Evolutionary conservation across 2,888 invertebrate genomes (phyloP).

Genomic region (Mesorhabditis belari): DNA sequence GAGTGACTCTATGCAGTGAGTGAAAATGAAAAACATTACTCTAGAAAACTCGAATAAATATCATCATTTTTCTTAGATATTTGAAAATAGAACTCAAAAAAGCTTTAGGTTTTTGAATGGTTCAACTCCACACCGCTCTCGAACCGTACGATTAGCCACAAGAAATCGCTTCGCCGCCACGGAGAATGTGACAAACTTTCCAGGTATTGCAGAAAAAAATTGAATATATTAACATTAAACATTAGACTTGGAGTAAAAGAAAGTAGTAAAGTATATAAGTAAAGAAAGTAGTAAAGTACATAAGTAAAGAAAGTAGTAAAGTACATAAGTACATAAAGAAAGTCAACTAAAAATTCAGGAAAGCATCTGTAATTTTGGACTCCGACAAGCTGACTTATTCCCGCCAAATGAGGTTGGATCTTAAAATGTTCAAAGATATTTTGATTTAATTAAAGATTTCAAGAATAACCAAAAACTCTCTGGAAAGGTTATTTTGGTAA

Average conservation of each 20-base stretch:
- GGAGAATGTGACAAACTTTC: conserved; percentile 31
- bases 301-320: no score
- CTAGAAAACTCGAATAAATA: neutral
- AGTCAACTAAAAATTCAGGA: neutral
- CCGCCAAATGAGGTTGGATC: conserved; percentile 7
- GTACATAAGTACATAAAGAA: neutral
- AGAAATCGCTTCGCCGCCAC: conserved; percentile 27
- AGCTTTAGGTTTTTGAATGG: conserved; percentile 1
- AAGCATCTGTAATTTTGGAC: conserved; percentile 5
- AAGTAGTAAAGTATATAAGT: neutral
- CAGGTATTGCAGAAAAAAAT: conserved; percentile 10
- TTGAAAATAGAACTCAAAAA: neutral
- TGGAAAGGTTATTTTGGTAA: no score
- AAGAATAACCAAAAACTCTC: no score
- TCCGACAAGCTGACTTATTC: conserved; percentile 12
- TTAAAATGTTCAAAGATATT: conserved; percentile 5
- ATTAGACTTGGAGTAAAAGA: no score
- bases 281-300: no score
- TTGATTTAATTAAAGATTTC: conserved; percentile 2
- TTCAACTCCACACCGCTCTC: conserved; percentile 15
- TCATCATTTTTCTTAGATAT: neutral
- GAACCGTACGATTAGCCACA: conserved; percentile 19
- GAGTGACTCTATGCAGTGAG: conserved; percentile 34
- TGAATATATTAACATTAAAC: conserved; percentile 6
- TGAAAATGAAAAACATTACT: conserved; percentile 3